phyloP scores from a whole-genome alignment of 2,888 invertebrate species.

The Slavum lentiscoides region DNA sequence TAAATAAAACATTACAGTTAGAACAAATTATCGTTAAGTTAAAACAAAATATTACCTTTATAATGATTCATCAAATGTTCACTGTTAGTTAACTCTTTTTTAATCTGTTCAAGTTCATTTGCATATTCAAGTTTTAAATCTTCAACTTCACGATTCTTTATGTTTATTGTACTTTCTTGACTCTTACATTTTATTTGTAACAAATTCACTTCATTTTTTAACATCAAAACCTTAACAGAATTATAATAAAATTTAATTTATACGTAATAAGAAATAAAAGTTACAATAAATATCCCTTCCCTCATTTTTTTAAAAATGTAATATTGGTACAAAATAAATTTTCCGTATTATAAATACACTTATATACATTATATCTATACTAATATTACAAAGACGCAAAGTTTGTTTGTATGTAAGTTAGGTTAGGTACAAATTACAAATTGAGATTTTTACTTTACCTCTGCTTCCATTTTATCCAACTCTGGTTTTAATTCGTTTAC shows the following conservation, averaged over 20 bases:
- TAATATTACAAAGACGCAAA: too few species aligned
- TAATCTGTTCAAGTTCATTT: conserved; percentile 33
- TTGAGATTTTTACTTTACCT: conserved; percentile 24
- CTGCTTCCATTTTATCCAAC: conserved; percentile 37
- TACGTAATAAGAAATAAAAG: not conserved
- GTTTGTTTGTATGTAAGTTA: too few species aligned
- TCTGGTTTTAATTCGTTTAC: conserved; percentile 45
- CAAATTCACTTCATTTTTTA: conserved; percentile 35
- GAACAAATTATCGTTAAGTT: not conserved
- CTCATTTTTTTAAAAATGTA: too few species aligned
- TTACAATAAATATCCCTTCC: too few species aligned
- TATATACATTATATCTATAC: too few species aligned
- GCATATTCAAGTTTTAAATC: conserved; percentile 23
- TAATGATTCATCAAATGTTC: conserved; percentile 41
- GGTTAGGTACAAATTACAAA: too few species aligned
- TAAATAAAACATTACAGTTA: not conserved
- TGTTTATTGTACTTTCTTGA: conserved; percentile 24
- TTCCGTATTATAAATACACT: too few species aligned
- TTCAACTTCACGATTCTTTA: conserved; percentile 27
- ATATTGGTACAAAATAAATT: too few species aligned
- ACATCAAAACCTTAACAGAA: conserved; percentile 19
- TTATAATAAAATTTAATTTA: not conserved
- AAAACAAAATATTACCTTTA: conserved; percentile 27
- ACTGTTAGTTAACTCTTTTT: conserved; percentile 9
- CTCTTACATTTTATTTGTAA: conserved; percentile 37